Base-by-base conservation (phyloP, 2,113 vertebrate genomes). In the Tetraodon nigroviridis region DNA sequence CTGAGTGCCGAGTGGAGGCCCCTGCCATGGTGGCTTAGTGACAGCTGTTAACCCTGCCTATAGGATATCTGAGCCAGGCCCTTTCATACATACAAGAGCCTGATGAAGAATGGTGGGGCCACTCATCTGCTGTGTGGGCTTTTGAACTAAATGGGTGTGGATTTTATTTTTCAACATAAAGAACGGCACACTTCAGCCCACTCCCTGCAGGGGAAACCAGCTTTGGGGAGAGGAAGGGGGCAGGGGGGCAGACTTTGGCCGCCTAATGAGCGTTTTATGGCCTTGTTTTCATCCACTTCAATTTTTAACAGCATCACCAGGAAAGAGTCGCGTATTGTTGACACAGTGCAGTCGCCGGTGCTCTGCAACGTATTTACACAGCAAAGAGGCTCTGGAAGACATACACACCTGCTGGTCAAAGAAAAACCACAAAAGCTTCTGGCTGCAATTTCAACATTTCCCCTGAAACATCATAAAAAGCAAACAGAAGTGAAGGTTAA, bases 21-120 rank as follows among this genome's bases (percentile, higher is more conserved):
- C 67, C 69, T 12, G 32, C 52, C 47, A 78, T 86, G 83, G 87
- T 67, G 73, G 86, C 87, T 87, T 85, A 64, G 85, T 80, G 86
- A 93, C 95, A 97, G 95, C 95, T 98, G 95, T 92, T 94, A 85
- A 86, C 92, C 84, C 81, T 57, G 88, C 85, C 76, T 75, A 89
- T 89, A 91, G 67, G 94, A 95, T 94, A 97, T 95, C 89, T 89
- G 92, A 97, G 92, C 92, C 84, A 89, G 85, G 91, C 90, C 89
- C 91, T 86, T 96, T 95, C 91, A 93, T 88, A 91, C 90, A 91
- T 87, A 92, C 90, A 94, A 91, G 89, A 83, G 90, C 78, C 69
- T 1, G 60, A 80, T 79, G 88, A 91, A 92, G 89, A 92, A 91
- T 89, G 73, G 84, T 76, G 87, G 82, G 88, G 84, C 64, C 58